phyloP scores from a whole-genome alignment of 2,113 vertebrate genomes.

The Aptenodytes patagonicus region DNA sequence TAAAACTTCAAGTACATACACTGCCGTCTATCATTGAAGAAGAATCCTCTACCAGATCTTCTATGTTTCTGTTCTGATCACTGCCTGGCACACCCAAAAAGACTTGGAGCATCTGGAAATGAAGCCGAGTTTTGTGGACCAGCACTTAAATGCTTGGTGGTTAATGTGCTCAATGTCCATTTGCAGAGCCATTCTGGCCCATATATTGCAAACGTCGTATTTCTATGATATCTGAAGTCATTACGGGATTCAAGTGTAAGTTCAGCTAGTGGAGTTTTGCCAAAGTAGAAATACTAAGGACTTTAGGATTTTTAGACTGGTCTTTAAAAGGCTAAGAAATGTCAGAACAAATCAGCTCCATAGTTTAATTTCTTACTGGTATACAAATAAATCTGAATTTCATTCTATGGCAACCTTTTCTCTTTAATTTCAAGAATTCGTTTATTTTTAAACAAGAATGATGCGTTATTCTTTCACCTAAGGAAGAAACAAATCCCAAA shows the following conservation, averaged over 20 bases:
- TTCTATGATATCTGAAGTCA: not conserved
- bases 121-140: not conserved
- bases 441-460: not conserved
- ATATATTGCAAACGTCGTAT: not conserved
- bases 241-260: not conserved
- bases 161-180: not conserved
- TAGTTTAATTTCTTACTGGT: not conserved
- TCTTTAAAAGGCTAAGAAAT: not conserved
- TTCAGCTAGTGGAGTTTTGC: not conserved
- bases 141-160: not conserved
- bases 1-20: not conserved
- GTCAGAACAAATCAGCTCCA: not conserved
- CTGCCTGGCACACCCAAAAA: not conserved
- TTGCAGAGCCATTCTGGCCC: not conserved
- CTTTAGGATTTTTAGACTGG: not conserved
- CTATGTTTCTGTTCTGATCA: not conserved
- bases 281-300: not conserved
- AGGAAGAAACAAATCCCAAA: not conserved
- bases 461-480: not conserved
- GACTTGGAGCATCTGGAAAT: not conserved
- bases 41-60: not conserved
- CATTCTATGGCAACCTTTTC: not conserved
- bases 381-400: not conserved
- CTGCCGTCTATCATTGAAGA: not conserved
- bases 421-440: not conserved